Evolutionary conservation across 2,113 vertebrate species (phyloP).

Genomic region (Halcyon senegalensis): DNA sequence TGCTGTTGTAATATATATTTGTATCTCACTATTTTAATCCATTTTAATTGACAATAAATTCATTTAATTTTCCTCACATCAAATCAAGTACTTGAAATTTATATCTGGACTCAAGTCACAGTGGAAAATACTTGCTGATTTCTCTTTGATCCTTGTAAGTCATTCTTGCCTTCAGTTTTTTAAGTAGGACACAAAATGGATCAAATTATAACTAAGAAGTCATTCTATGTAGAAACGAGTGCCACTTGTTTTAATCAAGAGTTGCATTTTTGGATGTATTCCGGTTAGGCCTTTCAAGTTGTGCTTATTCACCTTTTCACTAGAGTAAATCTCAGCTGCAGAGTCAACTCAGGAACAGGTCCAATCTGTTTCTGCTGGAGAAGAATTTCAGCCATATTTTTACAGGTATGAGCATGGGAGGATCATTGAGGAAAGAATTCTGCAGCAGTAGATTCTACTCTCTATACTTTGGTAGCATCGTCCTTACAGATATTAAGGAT

Average conservation of each 20-base stretch:
- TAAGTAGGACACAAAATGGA: not conserved
- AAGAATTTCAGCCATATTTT: not conserved
- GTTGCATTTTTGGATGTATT: not conserved
- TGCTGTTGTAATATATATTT: not conserved
- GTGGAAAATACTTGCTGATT: not conserved
- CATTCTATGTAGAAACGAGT: not conserved
- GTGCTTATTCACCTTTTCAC: not conserved
- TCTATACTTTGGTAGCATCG: constrained; percentile 52
- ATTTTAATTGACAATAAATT: not conserved
- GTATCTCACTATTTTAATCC: not conserved
- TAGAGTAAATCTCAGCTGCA: not conserved
- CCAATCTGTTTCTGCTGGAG: not conserved
- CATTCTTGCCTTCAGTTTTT: not conserved
- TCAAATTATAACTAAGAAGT: not conserved
- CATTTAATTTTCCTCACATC: not conserved
- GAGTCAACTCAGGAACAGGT: not conserved
- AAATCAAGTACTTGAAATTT: not conserved
- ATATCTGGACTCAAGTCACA: not conserved
- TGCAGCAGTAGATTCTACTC: constrained; percentile 65
- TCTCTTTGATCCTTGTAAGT: not conserved
- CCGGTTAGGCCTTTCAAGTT: not conserved
- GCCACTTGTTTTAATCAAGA: not conserved
- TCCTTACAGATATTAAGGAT: constrained; percentile 56
- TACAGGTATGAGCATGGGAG: constrained; percentile 63
- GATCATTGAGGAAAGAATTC: constrained; percentile 63